Base-by-base conservation (phyloP, 2,888 invertebrate genomes). In the Zelleria hepariella region DNA sequence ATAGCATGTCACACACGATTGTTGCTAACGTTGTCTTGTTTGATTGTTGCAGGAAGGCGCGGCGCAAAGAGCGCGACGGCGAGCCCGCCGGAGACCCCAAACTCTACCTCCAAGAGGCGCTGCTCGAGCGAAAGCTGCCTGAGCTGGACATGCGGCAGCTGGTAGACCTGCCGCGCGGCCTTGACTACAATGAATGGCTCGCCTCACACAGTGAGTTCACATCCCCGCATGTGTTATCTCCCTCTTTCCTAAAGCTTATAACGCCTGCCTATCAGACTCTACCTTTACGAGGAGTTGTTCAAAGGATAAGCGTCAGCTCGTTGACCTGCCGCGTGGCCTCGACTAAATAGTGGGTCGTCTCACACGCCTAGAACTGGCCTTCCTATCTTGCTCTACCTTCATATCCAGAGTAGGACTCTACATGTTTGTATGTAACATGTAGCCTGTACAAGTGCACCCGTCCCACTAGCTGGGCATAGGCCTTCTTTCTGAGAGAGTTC, bases 331-430 rank as follows among this genome's bases (percentile, higher is more conserved):
- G 71, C 93, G 94, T 69, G 98, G 98, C 66, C 93, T 99, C 84
- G 98, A 98, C 89, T 96, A 96, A 90, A 98, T 99, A 99, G 92
- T 99, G 99, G 99, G 94, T 99, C 76, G 99, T 99, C 68, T 98
- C 98, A 67, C 98, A 99, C 87, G n/a, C n/a, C n/a, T n/a, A n/a
- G n/a, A n/a, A n/a, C n/a, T n/a, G n/a, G n/a, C n/a, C n/a, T n/a
- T n/a, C n/a, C n/a, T n/a, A n/a, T n/a, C n/a, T n/a, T n/a, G n/a
- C n/a, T n/a, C n/a, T n/a, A n/a, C n/a, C n/a, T n/a, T n/a, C n/a
- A n/a, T n/a, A n/a, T n/a, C n/a, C n/a, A n/a, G n/a, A n/a, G n/a
- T n/a, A n/a, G n/a, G n/a, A n/a, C n/a, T n/a, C n/a, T n/a, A n/a
- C n/a, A n/a, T n/a, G n/a, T n/a, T n/a, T n/a, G n/a, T n/a, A n/a